Evolutionary conservation across 2,113 vertebrate species (phyloP).

Genomic region (human): GRCh38 chr16:5028001-5028500

Average conservation of each 20-base stretch:
- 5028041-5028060: constrained; percentile 83
- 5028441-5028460: too few species aligned
- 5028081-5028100: constrained; percentile 87
- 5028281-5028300: too few species aligned
- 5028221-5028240: background rate
- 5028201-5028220: background rate
- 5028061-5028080: constrained; percentile 85
- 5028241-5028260: rapidly evolving
- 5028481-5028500: too few species aligned
- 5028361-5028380: too few species aligned
- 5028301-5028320: too few species aligned
- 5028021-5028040: constrained; percentile 87
- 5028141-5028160: constrained; percentile 91
- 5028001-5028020: constrained; percentile 86
- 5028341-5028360: too few species aligned
- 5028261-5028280: background rate
- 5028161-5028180: constrained; percentile 91
- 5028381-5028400: too few species aligned
- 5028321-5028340: too few species aligned
- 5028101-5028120: constrained; percentile 87
- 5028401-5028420: too few species aligned
- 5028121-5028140: constrained; percentile 89
- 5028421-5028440: too few species aligned
- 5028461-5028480: too few species aligned
- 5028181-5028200: constrained; percentile 65